Evolutionary conservation across 2,113 vertebrate species (phyloP).

Genomic region (Forbesichthys papilliferus): DNA sequence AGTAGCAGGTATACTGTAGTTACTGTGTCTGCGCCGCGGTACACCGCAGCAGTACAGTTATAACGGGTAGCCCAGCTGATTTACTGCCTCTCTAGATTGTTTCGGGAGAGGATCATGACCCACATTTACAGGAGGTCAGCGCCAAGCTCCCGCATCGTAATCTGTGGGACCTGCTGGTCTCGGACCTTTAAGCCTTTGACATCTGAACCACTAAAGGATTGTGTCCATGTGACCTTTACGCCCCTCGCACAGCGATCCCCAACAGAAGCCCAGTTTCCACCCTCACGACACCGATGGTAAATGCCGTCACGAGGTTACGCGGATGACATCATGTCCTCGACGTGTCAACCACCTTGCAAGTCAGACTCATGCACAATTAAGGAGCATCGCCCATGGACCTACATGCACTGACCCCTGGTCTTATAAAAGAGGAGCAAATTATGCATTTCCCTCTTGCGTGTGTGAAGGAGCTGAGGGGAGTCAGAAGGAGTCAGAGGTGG

Average conservation of each 20-base stretch:
- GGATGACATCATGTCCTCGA: constrained; percentile 62
- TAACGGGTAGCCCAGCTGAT: constrained; percentile 7
- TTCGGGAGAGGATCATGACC: constrained; percentile 30
- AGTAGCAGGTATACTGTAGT: constrained; percentile 29
- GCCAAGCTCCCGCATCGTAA: constrained; percentile 25
- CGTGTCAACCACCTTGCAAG: constrained; percentile 64
- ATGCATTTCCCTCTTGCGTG: constrained; percentile 39
- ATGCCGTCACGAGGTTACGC: constrained; percentile 28
- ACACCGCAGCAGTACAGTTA: not conserved
- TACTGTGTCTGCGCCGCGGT: not conserved
- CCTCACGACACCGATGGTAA: constrained; percentile 5
- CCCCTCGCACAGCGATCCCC: constrained; percentile 32
- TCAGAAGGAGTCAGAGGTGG: constrained; percentile 41
- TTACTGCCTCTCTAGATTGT: not conserved
- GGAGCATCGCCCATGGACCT: constrained; percentile 52
- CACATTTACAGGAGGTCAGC: constrained; percentile 51
- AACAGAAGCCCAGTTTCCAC: constrained; percentile 14
- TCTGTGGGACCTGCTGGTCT: constrained; percentile 14
- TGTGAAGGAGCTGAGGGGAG: constrained; percentile 11
- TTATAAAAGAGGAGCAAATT: constrained; percentile 46
- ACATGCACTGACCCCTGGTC: constrained; percentile 58
- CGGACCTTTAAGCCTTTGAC: constrained; percentile 51
- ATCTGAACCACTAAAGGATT: constrained; percentile 50
- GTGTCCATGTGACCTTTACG: constrained; percentile 34
- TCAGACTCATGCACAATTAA: constrained; percentile 61